Base-by-base conservation (phyloP, 2,888 invertebrate genomes). In the Cistogaster globosa region DNA sequence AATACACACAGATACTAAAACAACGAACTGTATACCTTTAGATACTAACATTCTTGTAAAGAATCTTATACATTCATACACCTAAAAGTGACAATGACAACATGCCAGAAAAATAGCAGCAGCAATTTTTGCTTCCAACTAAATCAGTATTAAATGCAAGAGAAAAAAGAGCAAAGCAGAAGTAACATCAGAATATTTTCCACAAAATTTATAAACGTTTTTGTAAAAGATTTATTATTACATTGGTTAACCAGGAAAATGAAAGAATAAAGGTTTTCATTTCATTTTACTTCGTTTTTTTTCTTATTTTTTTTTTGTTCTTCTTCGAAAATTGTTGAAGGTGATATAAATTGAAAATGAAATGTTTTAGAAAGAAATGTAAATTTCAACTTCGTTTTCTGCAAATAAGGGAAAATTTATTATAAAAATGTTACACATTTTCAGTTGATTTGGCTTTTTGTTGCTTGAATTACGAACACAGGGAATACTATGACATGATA, bases 151-250 rank as follows among this genome's bases (percentile, higher is more conserved):
- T 6, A 14, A 57, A 48, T 42, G 18, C 3, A 38, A 26, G 16
- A 18, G 14, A 26, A 45, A 63, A 53, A 26, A 18, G 14, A 68
- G 38, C n/a, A 45, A 32, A 53, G 69, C 62, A 12, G 20, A 4
- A 20, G 26, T 16, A 65, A 36, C 45, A 57, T 18, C 32, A 38
- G 5, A 79, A 80, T 74, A 75, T 82, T 57, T 81, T 77, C 58
- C 32, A 45, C 65, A 86, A 86, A 89, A 90, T 90, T 88, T 88
- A 88, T 89, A 91, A 91, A 91, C 90, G 91, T 91, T 91, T 91
- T 90, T 88, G 89, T 38, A 89, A 88, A 90, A 91, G 92, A 91
- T 91, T 91, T 92, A 91, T 91, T 91, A 90, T 91, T 90, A 90
- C 89, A 86, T 88, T 88, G 92, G 91, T 92, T 91, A 91, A 91